phyloP scores from a whole-genome alignment of 2,888 invertebrate genomes.

The Cremastinae sp. region DNA sequence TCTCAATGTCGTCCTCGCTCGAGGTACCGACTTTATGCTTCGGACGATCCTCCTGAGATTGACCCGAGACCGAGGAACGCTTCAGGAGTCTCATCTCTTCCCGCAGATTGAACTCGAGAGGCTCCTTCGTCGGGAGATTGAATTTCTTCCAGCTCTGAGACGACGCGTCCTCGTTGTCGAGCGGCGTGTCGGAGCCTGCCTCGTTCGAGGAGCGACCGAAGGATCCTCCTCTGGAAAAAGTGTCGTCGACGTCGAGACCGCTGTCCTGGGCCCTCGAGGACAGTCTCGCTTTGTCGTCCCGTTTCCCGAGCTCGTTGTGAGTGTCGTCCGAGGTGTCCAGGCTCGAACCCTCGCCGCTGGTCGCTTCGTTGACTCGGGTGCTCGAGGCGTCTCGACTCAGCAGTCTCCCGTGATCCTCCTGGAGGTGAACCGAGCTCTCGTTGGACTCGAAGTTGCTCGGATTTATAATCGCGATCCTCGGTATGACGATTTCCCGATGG shows the following conservation, averaged over 20 bases:
- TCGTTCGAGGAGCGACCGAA: constrained; percentile 61
- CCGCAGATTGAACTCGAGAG: neutral
- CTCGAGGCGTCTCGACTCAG: constrained; percentile 23
- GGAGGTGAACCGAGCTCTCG: constrained; percentile 75
- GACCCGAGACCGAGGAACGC: neutral
- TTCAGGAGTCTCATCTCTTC: constrained; percentile 40
- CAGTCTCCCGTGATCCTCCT: constrained; percentile 62
- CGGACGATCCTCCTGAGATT: neutral
- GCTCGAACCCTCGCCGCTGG: constrained; percentile 73
- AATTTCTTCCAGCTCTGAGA: constrained; percentile 33
- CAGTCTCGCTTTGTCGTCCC: constrained; percentile 63
- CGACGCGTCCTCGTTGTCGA: constrained; percentile 47
- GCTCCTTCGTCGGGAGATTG: constrained; percentile 9
- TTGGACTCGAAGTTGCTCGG: constrained; percentile 78
- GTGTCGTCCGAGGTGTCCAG: constrained; percentile 71
- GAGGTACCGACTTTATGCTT: neutral
- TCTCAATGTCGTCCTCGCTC: constrained; percentile 61
- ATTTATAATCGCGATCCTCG: constrained; percentile 77
- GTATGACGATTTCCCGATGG: constrained; percentile 71
- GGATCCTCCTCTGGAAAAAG: constrained; percentile 57
- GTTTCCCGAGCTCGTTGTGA: constrained; percentile 66
- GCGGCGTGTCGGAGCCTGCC: constrained; percentile 52
- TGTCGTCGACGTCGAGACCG: constrained; percentile 63
- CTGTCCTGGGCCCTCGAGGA: constrained; percentile 59
- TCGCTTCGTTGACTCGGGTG: constrained; percentile 69